Percentiles rank a stretch among this genome's conserved stretches.
phyloP scores from a whole-genome alignment of 64 coral and sea anemone genomes.

The Exaiptasia diaphana region DNA sequence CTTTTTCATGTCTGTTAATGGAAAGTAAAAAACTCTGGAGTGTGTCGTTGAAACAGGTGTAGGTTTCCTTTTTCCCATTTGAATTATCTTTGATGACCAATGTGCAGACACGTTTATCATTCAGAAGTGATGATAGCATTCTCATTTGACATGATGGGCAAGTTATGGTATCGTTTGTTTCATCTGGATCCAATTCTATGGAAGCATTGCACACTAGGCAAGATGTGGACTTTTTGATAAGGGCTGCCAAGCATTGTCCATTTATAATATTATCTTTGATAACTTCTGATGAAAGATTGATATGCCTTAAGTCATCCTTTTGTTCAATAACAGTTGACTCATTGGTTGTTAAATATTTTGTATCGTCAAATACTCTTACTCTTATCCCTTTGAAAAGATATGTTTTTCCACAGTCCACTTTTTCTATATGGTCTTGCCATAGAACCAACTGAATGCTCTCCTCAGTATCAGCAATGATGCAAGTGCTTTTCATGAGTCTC shows the following conservation, averaged over 20 bases:
- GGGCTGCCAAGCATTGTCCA: neutral
- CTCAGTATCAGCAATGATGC: slow-evolving; percentile 1
- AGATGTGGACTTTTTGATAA: neutral
- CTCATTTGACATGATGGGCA: neutral
- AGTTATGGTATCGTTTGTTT: neutral
- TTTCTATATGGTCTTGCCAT: slow-evolving; percentile 16
- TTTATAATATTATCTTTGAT: slow-evolving; percentile 14
- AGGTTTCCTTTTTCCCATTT: slow-evolving; percentile 74
- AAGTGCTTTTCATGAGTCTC: neutral
- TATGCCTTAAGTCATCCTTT: neutral
- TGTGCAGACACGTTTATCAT: no score
- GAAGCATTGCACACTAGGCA: neutral
- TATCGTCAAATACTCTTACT: slow-evolving; percentile 37
- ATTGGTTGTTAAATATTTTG: slow-evolving; percentile 30
- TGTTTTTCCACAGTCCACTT: slow-evolving; percentile 27
- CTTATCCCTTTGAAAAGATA: slow-evolving; percentile 7
- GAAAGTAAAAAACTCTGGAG: slow-evolving; percentile 77
- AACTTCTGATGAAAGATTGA: neutral
- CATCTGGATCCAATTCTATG: neutral
- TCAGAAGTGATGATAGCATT: neutral
- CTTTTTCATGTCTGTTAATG: slow-evolving; percentile 55
- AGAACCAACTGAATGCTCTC: slow-evolving; percentile 21
- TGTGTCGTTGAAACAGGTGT: slow-evolving; percentile 81
- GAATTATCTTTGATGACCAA: no score
- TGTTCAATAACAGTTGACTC: slow-evolving; percentile 12